These are phyloP conservation scores for Octopus sinensis DNA, from an alignment of 1,140 invertebrate genomes.

Conservation along the genomic window DNA sequence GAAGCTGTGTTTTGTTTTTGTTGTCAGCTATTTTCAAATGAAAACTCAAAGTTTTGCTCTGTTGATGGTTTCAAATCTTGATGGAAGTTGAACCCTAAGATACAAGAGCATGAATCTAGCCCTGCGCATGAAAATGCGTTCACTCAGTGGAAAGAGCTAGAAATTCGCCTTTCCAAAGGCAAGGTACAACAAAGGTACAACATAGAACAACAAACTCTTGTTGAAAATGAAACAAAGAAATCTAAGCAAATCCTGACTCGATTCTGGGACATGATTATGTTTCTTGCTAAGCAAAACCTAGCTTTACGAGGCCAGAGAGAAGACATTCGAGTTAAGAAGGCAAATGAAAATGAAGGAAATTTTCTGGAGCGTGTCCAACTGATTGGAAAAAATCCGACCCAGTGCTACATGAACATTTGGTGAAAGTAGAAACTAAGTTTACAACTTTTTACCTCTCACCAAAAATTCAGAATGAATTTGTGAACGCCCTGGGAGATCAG, in stretches of 20 bases:
- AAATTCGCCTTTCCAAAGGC: neutral
- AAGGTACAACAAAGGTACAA: neutral
- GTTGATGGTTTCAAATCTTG: neutral
- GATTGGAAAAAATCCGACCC: neutral
- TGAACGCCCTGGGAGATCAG: neutral
- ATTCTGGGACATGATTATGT: neutral
- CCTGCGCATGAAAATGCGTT: neutral
- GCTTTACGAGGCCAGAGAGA: neutral
- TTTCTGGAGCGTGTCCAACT: neutral
- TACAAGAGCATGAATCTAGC: neutral
- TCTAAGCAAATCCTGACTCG: neutral
- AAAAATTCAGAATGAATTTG: slow-evolving; percentile 6
- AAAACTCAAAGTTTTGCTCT: neutral
- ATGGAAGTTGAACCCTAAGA: neutral
- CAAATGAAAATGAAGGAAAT: neutral
- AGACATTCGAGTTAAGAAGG: neutral
- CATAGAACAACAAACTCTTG: neutral
- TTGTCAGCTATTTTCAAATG: neutral
- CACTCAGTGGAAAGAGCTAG: neutral
- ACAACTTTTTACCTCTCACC: neutral
- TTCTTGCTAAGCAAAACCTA: slow-evolving; percentile 1
- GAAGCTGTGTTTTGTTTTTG: slow-evolving; percentile 4
- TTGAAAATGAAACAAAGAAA: neutral
- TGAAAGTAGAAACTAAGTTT: neutral
- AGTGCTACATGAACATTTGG: slow-evolving; percentile 1